Percentiles rank a stretch among this genome's conserved stretches.
Conservation (phyloP, 2,888 invertebrate species). For the Synergus laeviventris region DNA sequence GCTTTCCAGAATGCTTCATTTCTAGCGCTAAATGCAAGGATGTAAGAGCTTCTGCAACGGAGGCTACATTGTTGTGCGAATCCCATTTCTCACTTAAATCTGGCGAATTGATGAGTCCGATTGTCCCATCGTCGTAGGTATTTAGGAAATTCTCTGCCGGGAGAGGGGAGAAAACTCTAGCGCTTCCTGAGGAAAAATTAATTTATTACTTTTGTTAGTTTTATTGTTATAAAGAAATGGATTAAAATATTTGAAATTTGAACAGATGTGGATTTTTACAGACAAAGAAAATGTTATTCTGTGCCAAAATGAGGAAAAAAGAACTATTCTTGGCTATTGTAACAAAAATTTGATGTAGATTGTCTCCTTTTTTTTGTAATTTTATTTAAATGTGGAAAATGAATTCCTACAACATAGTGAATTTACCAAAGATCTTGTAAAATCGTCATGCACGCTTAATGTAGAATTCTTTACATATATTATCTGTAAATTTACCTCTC, state of each 20-base stretch:
- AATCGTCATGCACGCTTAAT: too few species aligned
- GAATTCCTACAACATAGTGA: too few species aligned
- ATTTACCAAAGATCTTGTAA: too few species aligned
- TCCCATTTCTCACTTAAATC: constrained; percentile 56
- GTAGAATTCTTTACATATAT: too few species aligned
- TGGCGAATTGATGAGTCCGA: constrained; percentile 55
- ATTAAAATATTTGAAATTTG: neutral
- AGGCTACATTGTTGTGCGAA: constrained; percentile 66
- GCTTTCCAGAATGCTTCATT: constrained; percentile 88
- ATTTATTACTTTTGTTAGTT: neutral
- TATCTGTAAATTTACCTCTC: too few species aligned
- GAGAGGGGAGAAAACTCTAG: constrained; percentile 63
- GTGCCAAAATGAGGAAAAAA: too few species aligned
- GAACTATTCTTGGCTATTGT: too few species aligned
- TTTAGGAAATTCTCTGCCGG: constrained; percentile 64
- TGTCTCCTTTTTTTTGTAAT: too few species aligned
- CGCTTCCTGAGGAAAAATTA: constrained; percentile 40
- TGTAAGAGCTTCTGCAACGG: constrained; percentile 87
- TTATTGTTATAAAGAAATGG: neutral
- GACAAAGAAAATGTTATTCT: too few species aligned
- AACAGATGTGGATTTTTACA: neutral
- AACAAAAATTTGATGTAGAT: too few species aligned
- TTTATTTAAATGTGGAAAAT: too few species aligned
- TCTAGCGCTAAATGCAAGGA: constrained; percentile 90
- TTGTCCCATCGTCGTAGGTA: constrained; percentile 63